phyloP scores from a whole-genome alignment of 2,888 invertebrate genomes.

The Drosophila mimetica region DNA sequence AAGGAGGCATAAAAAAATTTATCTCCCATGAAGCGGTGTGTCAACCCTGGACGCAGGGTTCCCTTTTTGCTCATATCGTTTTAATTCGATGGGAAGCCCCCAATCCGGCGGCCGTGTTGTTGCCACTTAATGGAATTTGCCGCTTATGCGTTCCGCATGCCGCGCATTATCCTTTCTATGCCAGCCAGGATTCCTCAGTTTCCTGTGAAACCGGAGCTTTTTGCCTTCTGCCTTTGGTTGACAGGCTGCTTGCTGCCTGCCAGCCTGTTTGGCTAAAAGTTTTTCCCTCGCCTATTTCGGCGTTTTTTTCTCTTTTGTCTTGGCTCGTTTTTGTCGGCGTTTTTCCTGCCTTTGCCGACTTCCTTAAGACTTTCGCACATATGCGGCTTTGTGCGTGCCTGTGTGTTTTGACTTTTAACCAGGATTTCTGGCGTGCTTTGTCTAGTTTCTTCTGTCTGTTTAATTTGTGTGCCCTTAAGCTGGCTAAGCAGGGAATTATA shows the following conservation, averaged over 20 bases:
- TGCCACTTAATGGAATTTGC: constrained; percentile 80
- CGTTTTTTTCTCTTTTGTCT: constrained; percentile 50
- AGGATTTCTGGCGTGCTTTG: constrained; percentile 49
- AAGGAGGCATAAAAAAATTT: constrained; percentile 69
- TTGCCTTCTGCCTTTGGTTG: constrained; percentile 15
- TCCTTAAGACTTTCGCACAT: constrained; percentile 28
- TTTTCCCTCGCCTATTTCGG: constrained; percentile 36
- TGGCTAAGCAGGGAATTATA: constrained; percentile 32
- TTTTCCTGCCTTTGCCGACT: constrained; percentile 11
- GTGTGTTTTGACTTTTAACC: constrained; percentile 58
- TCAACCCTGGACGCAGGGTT: constrained; percentile 56
- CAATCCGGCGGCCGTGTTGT: constrained; percentile 49
- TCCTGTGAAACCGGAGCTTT: constrained; percentile 57
- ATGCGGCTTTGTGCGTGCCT: constrained; percentile 27
- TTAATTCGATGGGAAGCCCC: constrained; percentile 60
- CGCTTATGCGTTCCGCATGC: constrained; percentile 80
- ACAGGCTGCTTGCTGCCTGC: constrained; percentile 51
- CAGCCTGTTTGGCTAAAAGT: constrained; percentile 45
- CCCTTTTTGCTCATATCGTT: constrained; percentile 53
- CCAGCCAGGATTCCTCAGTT: constrained; percentile 54
- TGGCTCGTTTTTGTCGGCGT: constrained; percentile 16
- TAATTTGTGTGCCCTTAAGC: constrained; percentile 31
- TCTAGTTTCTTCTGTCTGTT: constrained; percentile 28
- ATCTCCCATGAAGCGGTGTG: constrained; percentile 70
- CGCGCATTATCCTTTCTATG: constrained; percentile 75